Evolutionary conservation across 2,888 invertebrate genomes (phyloP), one percentile per base, ranked within the genome.

Genomic region (Aphidius colemani): DNA sequence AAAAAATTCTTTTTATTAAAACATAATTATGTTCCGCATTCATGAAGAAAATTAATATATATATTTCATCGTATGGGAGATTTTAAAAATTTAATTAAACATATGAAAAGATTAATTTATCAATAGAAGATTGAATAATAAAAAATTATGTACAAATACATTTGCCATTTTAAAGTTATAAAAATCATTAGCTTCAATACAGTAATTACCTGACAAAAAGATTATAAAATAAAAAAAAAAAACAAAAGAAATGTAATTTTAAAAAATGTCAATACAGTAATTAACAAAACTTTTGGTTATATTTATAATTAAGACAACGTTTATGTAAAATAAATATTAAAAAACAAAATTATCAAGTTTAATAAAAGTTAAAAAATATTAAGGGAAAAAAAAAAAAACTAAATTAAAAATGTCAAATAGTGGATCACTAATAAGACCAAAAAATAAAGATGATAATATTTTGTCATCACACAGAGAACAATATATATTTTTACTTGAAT

Each of bases 401-500:
- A 45, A 63, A 55, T 41, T 7, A 11, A 41, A 8, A 11, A 66
- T 63, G 67, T 53, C 62, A 7, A 6, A 57, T 41, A 69, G 66
- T 11, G 40, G 62, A 43, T 63, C 67, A 6, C 64, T 62, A 40
- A 7, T 30, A 49, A 46, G 43, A 7, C 44, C 9, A 4, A 18
- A 41, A 1, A 53, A 44, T 9, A 18, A 10, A 39, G 13, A 55
- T n/a, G 6, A n/a, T 9, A 41, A 39, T 13, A 46, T 43, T 4
- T 3, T n/a, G 55, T 63, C 60, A 58, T 61, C 53, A 7, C 18
- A 44, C 6, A 57, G 53, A 40, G 76, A 78, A 30, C 75, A 80
- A 8, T 78, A 76, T 64, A 70, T 82, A n/a, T 89, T 89, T 75
- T 85, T 89, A 8, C 76, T 89, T 40, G 89, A 90, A 74, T 87